A percentile compares a stretch with the other conserved stretches of the same genome.
Conservation (phyloP, 2,113 vertebrate species). For the cattle (Bos taurus) region ARS-UCD2.0 NC_037342.1:32667001-32667500, state of each 20-base stretch:
- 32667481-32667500: neutral
- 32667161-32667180: neutral
- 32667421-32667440: neutral
- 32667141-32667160: neutral
- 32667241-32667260: neutral
- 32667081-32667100: neutral
- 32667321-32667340: neutral
- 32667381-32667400: neutral
- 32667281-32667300: neutral
- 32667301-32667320: neutral
- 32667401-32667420: neutral
- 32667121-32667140: neutral
- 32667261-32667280: neutral
- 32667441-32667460: neutral
- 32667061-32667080: neutral
- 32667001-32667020: neutral
- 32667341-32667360: neutral
- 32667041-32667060: neutral
- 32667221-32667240: neutral
- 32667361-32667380: neutral
- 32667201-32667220: neutral
- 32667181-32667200: neutral
- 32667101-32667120: neutral
- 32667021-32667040: neutral
- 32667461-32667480: neutral